Evolutionary conservation across 2,113 vertebrate genomes (phyloP).

Genomic region (Sitta europaea): DNA sequence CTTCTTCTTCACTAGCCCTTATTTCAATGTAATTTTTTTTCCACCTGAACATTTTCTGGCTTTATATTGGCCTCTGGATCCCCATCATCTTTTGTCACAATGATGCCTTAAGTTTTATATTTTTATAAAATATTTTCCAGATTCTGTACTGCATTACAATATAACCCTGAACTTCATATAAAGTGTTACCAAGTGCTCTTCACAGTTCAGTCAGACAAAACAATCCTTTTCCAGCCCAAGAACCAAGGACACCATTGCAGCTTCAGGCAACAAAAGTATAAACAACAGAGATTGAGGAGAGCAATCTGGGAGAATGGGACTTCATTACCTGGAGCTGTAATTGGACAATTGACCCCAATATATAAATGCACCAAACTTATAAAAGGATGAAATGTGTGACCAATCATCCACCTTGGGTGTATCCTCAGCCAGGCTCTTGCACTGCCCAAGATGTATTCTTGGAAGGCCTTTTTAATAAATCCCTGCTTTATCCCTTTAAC

Average conservation of each 20-base stretch:
- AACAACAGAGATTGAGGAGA: background rate
- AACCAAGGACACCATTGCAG: accelerated
- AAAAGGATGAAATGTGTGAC: background rate
- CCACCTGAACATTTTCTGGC: background rate
- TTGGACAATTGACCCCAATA: background rate
- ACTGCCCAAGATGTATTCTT: background rate
- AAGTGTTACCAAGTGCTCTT: background rate
- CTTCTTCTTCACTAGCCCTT: background rate
- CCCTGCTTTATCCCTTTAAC: background rate
- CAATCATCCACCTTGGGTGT: accelerated
- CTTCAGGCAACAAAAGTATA: background rate
- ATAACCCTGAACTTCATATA: background rate
- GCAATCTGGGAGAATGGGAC: background rate
- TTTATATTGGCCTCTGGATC: background rate
- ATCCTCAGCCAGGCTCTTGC: background rate
- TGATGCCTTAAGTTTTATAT: background rate
- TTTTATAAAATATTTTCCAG: background rate
- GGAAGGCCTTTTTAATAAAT: background rate
- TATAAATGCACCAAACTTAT: background rate
- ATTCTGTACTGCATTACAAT: background rate
- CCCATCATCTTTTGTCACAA: background rate
- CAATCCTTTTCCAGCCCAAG: background rate
- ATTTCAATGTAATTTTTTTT: background rate
- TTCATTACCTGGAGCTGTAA: background rate
- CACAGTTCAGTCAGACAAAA: background rate